phyloP scores from a whole-genome alignment of 1,140 invertebrate genomes.

The Drosophila tsacasi region DNA sequence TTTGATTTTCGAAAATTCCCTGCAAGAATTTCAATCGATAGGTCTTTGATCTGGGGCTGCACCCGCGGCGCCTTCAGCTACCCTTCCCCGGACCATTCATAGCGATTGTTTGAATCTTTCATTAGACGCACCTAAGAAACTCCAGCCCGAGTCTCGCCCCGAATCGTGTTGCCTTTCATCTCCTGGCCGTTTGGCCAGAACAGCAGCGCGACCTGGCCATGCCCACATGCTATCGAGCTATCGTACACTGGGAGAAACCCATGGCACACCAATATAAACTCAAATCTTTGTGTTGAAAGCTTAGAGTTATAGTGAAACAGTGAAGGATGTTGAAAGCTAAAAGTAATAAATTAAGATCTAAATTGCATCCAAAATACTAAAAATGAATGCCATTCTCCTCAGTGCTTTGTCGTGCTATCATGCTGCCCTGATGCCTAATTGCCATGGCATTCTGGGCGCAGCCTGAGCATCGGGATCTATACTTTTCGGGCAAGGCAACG shows the following conservation, averaged over 20 bases:
- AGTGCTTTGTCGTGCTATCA: constrained; percentile 20
- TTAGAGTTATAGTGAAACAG: neutral
- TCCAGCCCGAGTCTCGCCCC: constrained; percentile 21
- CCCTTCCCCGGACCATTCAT: constrained; percentile 20
- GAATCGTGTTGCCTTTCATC: constrained; percentile 49
- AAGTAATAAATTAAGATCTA: neutral
- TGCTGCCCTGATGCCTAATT: constrained; percentile 37
- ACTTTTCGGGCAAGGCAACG: constrained; percentile 37
- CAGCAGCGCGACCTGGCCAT: constrained; percentile 27
- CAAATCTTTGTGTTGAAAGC: neutral
- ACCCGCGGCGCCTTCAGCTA: constrained; percentile 16
- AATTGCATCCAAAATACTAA: neutral
- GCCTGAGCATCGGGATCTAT: constrained; percentile 43
- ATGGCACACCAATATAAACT: neutral
- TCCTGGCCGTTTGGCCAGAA: constrained; percentile 41
- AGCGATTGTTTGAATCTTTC: constrained; percentile 50
- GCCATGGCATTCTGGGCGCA: constrained; percentile 53
- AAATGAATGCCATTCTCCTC: neutral
- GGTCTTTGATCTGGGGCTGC: constrained; percentile 50
- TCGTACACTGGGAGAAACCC: constrained; percentile 8
- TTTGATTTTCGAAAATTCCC: constrained; percentile 47
- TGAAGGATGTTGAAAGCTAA: neutral
- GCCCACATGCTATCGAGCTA: constrained; percentile 27
- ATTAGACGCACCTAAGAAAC: constrained; percentile 52
- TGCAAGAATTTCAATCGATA: constrained; percentile 45